These are phyloP conservation scores for Drosophila melanogaster DNA, from an alignment of 1,140 invertebrate genomes.

Conservation along the genomic window DNA sequence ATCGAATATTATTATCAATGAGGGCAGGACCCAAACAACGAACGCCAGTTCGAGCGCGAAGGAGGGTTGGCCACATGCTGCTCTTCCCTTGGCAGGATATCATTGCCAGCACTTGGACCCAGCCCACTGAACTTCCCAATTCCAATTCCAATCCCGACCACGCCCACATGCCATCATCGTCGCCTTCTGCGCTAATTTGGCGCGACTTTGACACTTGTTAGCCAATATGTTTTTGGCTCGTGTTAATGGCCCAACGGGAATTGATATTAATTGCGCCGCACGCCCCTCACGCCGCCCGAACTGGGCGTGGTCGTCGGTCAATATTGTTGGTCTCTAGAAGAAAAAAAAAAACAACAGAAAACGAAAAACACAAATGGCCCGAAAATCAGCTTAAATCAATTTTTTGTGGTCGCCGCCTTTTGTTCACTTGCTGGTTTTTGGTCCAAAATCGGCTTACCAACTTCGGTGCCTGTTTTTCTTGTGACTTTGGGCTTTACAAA, in stretches of 20 bases:
- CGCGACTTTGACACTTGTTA: conserved; percentile 81
- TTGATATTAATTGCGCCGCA: conserved; percentile 76
- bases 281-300: conserved; percentile 18
- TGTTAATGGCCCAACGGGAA: conserved; percentile 76
- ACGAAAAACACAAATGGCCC: conserved; percentile 19
- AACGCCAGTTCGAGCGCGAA: conserved; percentile 50
- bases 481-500: conserved; percentile 31
- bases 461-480: conserved; percentile 31
- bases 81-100: conserved; percentile 55
- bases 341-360: conserved; percentile 1
- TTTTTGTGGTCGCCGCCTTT: conserved; percentile 26
- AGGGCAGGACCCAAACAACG: conserved; percentile 47
- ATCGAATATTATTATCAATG: conserved; percentile 82
- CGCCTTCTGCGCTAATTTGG: conserved; percentile 75
- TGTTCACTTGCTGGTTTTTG: conserved; percentile 27
- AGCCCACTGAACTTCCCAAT: conserved; percentile 1
- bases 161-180: conserved; percentile 57
- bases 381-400: conserved; percentile 78
- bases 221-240: conserved; percentile 77
- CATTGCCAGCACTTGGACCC: conserved; percentile 3
- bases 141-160: conserved; percentile 41
- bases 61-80: conserved; percentile 76
- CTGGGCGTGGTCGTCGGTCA: conserved; percentile 53
- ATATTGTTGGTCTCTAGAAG: conserved; percentile 39
- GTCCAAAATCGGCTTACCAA: conserved; percentile 30